Evolutionary conservation across 2,113 vertebrate species (phyloP).

Genomic region (Platanista minor): DNA sequence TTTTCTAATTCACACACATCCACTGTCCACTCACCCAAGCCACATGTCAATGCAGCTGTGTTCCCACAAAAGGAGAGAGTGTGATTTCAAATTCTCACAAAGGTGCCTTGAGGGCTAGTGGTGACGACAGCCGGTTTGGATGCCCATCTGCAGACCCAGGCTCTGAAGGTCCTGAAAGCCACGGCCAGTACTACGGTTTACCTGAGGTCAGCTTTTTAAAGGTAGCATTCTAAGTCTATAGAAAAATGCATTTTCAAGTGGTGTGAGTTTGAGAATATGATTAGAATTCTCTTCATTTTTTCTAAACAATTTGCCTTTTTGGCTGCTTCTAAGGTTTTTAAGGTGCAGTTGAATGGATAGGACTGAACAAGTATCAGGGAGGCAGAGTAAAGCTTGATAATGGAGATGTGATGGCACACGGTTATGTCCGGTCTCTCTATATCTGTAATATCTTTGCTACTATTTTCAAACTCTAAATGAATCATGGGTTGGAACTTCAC

Average conservation of each 20-base stretch:
- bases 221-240: background rate
- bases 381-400: background rate
- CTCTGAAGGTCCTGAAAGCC: background rate
- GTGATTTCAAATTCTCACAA: background rate
- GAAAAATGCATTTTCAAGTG: background rate
- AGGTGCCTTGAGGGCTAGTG: background rate
- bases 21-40: background rate
- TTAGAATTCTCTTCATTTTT: background rate
- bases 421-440: background rate
- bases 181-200: background rate
- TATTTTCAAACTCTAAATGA: conserved; percentile 49
- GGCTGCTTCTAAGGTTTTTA: background rate
- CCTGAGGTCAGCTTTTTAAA: background rate
- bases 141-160: background rate
- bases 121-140: background rate
- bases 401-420: background rate
- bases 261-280: background rate
- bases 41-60: background rate
- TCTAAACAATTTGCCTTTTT: background rate
- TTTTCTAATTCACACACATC: background rate
- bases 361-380: background rate
- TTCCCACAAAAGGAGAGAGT: background rate
- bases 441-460: background rate
- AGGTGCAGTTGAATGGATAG: background rate
- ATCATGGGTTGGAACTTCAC: conserved; percentile 10